Conservation (phyloP, 1,140 invertebrate genomes). For the Chironomus striatipennis region DNA sequence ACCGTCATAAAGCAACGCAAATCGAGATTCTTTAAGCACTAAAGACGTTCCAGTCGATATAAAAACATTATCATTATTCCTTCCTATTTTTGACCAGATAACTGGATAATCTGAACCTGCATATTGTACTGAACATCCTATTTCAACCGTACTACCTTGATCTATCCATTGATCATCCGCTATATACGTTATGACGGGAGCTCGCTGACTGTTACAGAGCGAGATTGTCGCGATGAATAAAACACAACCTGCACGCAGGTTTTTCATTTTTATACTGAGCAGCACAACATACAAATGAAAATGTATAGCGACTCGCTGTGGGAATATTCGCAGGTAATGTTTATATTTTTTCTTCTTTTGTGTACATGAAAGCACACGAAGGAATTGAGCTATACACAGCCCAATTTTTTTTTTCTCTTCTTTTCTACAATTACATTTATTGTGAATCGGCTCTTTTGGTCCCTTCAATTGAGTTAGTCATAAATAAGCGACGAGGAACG, state of each 20-base stretch:
- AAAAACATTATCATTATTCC: slow-evolving; percentile 33
- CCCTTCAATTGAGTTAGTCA: not conserved
- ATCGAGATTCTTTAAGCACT: slow-evolving; percentile 78
- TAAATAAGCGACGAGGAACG: not conserved
- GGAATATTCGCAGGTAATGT: not conserved
- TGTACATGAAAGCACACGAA: not conserved
- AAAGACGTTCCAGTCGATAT: slow-evolving; percentile 70
- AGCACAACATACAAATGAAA: not conserved
- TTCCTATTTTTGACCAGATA: slow-evolving; percentile 66
- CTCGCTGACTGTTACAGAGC: not conserved
- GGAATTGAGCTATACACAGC: not conserved
- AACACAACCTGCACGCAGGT: slow-evolving; percentile 20
- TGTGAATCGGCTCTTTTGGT: not conserved
- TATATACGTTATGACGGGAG: not conserved
- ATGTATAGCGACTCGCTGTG: not conserved
- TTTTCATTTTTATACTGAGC: not conserved
- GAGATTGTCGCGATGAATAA: not conserved
- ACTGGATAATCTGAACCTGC: slow-evolving; percentile 69
- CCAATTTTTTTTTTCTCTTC: not conserved
- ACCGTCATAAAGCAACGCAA: slow-evolving; percentile 70
- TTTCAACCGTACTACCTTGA: not conserved
- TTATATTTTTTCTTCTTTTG: not conserved
- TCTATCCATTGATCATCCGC: not conserved
- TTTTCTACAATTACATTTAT: not conserved
- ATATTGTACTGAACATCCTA: slow-evolving; percentile 68